Base-by-base conservation (phyloP, 2,797 vertebrate genomes). In the Arnoldichthys spilopterus region DNA sequence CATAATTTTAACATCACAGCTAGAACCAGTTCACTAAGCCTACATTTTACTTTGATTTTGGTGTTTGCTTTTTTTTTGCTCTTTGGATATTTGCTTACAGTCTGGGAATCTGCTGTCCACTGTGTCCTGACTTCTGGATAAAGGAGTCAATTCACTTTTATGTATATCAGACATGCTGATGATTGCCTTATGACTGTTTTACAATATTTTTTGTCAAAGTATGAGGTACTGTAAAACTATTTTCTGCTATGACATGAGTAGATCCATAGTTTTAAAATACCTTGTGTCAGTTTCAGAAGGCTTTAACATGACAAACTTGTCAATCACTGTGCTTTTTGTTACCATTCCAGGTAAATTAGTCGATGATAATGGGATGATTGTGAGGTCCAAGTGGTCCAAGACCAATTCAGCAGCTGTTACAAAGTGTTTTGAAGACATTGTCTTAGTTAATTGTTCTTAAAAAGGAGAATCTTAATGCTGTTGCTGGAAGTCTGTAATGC, bases 321-420 rank as follows among this genome's bases (percentile, higher is more conserved):
- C 63, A 84, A 91, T 92, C 92, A 93, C 92, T 93, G 91, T 94
- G 93, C 88, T 90, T 92, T 88, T 88, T 77, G 54, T 67, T 34
- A 76, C 22, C 74, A 58, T 79, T 80, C 87, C 84, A 91, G 66
- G 85, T 71, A 78, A 78, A 79, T 82, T 83, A 79, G 54, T 75
- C 58, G 51, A 49, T 1, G 64, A n/a, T 62, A 66, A 54, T 40
- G 72, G n/a, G 61, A 32, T 32, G 56, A 76, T 53, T 37, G 54
- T 40, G 56, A 70, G 20, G 62, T 80, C 54, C 43, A 37, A 80
- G 49, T 26, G 66, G 72, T 82, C 40, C 58, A 34, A 61, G 43
- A 77, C 24, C 7, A 22, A 2, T 15, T 32, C 28, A n/a, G 28
- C 13, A 51, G 66, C 15, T 47, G 70, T 59, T 63, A 43, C 24